Base-by-base conservation (phyloP, 2,797 vertebrate genomes). In the Catostomus latipinnis region DNA sequence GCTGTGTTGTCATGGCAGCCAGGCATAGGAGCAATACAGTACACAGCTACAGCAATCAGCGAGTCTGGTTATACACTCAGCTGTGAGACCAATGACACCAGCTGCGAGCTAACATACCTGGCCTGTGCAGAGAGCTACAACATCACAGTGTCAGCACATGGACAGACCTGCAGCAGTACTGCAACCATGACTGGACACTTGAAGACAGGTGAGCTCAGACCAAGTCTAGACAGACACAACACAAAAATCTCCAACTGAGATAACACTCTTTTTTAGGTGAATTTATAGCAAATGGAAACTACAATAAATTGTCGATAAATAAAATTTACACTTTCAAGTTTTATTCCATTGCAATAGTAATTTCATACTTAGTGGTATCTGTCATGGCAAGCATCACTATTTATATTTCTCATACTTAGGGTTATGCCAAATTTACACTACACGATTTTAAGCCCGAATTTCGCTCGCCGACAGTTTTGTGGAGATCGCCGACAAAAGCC, bases 41-140 rank as follows among this genome's bases (percentile, higher is more conserved):
- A 95, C 72, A 43, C 14, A 0, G 88, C 83, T 6, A 84, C 48
- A 0, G 92, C 88, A 8, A 63, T 14, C 11, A 12, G 83, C 1
- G n/a, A 5, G 0, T 86, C 86, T 0, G 90, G 90, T 1, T 79
- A 89, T 70, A 78, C 1, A 0, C 52, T 78, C 52, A 85, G 78
- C 56, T 93, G 91, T 45, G 50, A 85, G 49, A 88, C 84, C 50
- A 86, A 60, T 79, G 6, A 12, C 52, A 91, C 94, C 52, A n/a
- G 62, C 84, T 95, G 93, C 74, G 79, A 86, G 2, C 84, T 95
- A 74, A 73, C 72, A 0, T 81, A 74, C 0, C 82, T 95, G 73
- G 75, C 65, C 1, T 95, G 95, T 76, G 93, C 93, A 18, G 85
- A 89, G 60, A 87, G 77, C 50, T 95, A 95, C 89, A 85, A 82